Conservation (phyloP, 2,113 vertebrate species). For the Tetrax tetrax region DNA sequence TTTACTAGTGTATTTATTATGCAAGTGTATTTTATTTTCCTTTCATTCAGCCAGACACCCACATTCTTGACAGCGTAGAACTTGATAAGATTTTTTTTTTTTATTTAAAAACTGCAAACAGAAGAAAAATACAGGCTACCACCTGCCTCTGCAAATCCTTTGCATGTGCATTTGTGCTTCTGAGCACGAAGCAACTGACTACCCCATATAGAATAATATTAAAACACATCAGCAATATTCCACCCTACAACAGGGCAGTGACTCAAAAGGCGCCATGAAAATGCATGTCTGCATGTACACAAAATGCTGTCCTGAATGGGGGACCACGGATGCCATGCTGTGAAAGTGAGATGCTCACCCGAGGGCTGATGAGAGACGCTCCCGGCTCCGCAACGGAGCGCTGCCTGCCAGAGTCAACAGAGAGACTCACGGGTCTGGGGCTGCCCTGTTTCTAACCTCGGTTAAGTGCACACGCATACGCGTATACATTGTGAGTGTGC, state of each 20-base stretch:
- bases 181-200: not conserved
- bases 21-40: slow-evolving; percentile 52
- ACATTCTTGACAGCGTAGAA: slow-evolving; percentile 58
- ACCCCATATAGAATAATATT: not conserved
- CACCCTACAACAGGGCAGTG: not conserved
- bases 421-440: not conserved
- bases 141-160: slow-evolving; percentile 38
- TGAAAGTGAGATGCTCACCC: not conserved
- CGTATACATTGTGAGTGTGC: not conserved
- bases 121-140: slow-evolving; percentile 28
- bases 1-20: slow-evolving; percentile 28
- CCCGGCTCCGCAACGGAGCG: not conserved
- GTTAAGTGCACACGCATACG: rapidly evolving
- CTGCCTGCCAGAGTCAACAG: not conserved
- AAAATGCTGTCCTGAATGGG: not conserved
- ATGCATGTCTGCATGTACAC: rapidly evolving
- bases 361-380: not conserved
- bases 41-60: slow-evolving; percentile 61
- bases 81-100: slow-evolving; percentile 44
- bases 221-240: not conserved
- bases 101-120: slow-evolving; percentile 23
- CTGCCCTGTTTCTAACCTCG: not conserved
- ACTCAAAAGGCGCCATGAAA: not conserved
- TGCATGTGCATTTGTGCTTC: not conserved
- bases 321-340: not conserved